Evolutionary conservation across 2,888 invertebrate species (phyloP), one percentile per base, ranked within the genome.

Genomic region (Ophion slaviceki): DNA sequence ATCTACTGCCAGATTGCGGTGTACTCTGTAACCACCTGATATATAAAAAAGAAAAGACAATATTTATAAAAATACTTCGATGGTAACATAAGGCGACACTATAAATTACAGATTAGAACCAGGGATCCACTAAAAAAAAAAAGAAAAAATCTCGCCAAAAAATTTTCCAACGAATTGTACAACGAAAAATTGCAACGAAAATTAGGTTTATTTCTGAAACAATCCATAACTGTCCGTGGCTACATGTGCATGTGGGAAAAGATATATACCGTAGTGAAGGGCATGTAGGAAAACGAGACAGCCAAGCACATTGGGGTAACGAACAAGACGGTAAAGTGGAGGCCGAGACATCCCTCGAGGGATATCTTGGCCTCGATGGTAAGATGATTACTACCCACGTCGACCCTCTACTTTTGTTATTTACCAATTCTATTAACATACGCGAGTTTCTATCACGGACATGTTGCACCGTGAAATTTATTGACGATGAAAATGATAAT

Each of bases 371-470:
- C 86, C 71, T 81, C 86, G 86, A 86, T 86, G 84, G 80, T 86
- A 86, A 86, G 84, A 86, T 86, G 86, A 86, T 86, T 86, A 86
- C 84, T 64, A 72, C 61, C 81, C 86, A 80, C 77, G 84, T 86
- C 84, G 62, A 20, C 67, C 62, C 17, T 84, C 77, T 77, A 71
- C 71, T 68, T 78, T 81, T 84, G 86, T 86, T 81, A 86, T 71
- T 76, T 81, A 76, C 78, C 80, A 75, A 86, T 84, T 86, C 82
- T 84, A 86, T 86, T 84, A 86, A 67, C 78, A 68, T 74, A 74
- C 66, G 84, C 40, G 70, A 71, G 81, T 81, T 62, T 74, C 64
- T 64, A 75, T 68, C 53, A 75, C 40, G 53, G 57, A 67, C 67
- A 77, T 64, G 53, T 72, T 64, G 59, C 72, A 77, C 71, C 80